These are phyloP conservation scores for Orestias chungarensis DNA, from an alignment of 2,797 vertebrate species.

Conservation along the genomic window DNA sequence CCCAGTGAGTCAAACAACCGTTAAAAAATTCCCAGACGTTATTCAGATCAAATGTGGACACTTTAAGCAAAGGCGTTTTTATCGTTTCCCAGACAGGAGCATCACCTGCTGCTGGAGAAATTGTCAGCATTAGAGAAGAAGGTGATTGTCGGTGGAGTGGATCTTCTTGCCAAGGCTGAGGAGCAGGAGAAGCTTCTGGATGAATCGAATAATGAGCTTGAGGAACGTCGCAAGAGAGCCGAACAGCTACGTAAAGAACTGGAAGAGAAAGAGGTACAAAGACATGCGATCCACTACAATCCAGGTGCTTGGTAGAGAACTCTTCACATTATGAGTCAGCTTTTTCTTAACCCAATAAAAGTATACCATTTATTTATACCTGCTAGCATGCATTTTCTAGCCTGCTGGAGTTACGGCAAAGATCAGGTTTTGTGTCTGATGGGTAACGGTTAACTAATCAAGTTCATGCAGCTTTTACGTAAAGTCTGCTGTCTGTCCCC, in stretches of 20 bases:
- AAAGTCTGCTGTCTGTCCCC: not conserved
- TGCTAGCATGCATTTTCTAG: not conserved
- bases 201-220: constrained; percentile 97
- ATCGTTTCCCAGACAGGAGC: constrained; percentile 86
- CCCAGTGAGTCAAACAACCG: constrained; percentile 86
- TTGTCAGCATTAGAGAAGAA: constrained; percentile 95
- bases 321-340: not conserved
- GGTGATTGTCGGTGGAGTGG: constrained; percentile 97
- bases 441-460: not conserved
- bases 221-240: constrained; percentile 92
- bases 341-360: not conserved
- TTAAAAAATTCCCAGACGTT: not conserved
- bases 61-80: not conserved
- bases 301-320: not conserved
- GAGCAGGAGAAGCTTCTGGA: constrained; percentile 97
- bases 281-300: not conserved
- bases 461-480: not conserved
- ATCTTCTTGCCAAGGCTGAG: constrained; percentile 97
- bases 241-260: constrained; percentile 95
- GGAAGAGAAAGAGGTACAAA: constrained; percentile 96
- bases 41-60: not conserved
- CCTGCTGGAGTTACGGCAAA: not conserved
- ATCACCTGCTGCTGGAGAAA: constrained; percentile 93
- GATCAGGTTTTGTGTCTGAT: not conserved
- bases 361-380: not conserved